Conservation (phyloP, 2,797 vertebrate species). For the Gastrophryne carolinensis region DNA sequence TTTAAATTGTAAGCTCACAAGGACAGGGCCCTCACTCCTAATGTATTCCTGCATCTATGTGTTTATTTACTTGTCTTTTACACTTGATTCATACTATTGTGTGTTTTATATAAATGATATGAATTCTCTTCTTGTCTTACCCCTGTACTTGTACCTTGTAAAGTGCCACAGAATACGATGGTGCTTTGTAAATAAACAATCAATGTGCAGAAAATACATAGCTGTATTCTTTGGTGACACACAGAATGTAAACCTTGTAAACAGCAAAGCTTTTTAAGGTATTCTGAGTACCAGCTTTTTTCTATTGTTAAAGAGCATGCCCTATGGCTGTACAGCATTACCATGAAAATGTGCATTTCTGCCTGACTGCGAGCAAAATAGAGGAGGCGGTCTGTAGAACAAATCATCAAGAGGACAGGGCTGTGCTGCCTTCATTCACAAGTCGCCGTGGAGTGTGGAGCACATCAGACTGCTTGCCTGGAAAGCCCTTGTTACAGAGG, state of each 20-base stretch:
- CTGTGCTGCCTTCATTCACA: conserved; percentile 24
- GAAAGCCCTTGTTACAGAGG: not conserved
- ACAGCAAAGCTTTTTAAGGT: not conserved
- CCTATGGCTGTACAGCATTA: conserved; percentile 7
- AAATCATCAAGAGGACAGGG: not conserved
- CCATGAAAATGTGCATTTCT: conserved; percentile 17
- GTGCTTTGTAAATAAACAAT: too few relatives aligned
- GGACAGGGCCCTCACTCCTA: too few relatives aligned
- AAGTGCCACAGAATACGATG: too few relatives aligned
- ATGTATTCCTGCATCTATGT: too few relatives aligned
- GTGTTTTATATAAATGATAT: too few relatives aligned
- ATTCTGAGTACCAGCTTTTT: not conserved
- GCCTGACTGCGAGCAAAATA: not conserved
- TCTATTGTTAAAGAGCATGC: not conserved
- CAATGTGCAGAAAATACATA: too few relatives aligned
- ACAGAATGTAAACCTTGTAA: not conserved
- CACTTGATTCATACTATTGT: too few relatives aligned
- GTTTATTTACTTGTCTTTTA: too few relatives aligned
- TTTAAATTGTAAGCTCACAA: too few relatives aligned
- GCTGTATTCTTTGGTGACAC: too few relatives aligned
- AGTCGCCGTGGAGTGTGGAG: not conserved
- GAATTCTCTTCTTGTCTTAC: too few relatives aligned
- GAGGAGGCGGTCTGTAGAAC: conserved; percentile 3
- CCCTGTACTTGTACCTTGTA: too few relatives aligned
- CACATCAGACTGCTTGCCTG: not conserved